Evolutionary conservation across 2,113 vertebrate species (phyloP).

Genomic region (Forbesichthys papilliferus): DNA sequence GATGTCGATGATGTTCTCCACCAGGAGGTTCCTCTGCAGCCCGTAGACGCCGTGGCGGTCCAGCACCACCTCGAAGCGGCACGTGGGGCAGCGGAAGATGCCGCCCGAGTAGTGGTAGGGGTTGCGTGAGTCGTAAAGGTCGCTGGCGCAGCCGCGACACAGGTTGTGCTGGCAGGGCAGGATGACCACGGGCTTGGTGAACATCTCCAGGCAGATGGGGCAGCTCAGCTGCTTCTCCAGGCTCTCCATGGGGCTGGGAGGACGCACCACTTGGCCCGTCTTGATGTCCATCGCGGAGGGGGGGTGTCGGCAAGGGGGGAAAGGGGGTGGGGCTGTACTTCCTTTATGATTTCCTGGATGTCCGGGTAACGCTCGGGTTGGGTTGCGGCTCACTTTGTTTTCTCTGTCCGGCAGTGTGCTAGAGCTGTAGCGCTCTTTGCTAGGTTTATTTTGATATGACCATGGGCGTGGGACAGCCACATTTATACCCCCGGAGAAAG

Average conservation of each 20-base stretch:
- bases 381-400: background rate
- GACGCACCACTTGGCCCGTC: conserved; percentile 45
- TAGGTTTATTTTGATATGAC: conserved; percentile 46
- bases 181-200: conserved; percentile 91
- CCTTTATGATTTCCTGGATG: background rate
- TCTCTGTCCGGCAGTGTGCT: background rate
- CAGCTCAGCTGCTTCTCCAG: conserved; percentile 92
- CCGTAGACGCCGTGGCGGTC: conserved; percentile 91
- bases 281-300: conserved; percentile 65
- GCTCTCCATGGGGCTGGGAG: conserved; percentile 81
- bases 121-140: conserved; percentile 81
- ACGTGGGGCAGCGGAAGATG: conserved; percentile 88
- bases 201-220: conserved; percentile 93
- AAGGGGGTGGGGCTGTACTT: background rate
- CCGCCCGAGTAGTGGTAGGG: conserved; percentile 80
- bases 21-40: conserved; percentile 89
- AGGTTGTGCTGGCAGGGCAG: conserved; percentile 94
- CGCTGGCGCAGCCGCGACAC: conserved; percentile 86
- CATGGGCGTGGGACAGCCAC: background rate
- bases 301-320: background rate
- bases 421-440: conserved; percentile 3
- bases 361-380: background rate
- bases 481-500: conserved; percentile 51
- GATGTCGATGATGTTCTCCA: conserved; percentile 93
- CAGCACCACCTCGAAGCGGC: conserved; percentile 89